A percentile compares a stretch with the other conserved stretches of the same genome.
phyloP scores from a whole-genome alignment of 2,113 vertebrate species.

The Murina feae region DNA sequence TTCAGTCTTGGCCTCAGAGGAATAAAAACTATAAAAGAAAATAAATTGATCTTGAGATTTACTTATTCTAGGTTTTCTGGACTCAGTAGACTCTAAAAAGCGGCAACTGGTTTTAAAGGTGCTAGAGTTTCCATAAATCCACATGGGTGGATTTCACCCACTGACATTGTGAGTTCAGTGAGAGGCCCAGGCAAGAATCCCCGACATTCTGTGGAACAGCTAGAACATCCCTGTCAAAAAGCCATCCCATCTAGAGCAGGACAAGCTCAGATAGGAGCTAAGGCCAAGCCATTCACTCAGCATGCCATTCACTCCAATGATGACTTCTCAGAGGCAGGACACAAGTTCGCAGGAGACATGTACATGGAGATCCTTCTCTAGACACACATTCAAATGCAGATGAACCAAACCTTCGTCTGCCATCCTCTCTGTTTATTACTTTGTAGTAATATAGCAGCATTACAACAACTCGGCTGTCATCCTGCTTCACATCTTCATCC shows the following conservation, averaged over 20 bases:
- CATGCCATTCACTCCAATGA: rapidly evolving
- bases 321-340: not conserved
- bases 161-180: not conserved
- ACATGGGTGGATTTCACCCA: not conserved
- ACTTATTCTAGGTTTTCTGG: not conserved
- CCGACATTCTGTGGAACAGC: not conserved
- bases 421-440: not conserved
- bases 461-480: not conserved
- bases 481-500: not conserved
- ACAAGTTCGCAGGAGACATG: not conserved
- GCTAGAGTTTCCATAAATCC: not conserved
- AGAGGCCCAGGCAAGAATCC: not conserved
- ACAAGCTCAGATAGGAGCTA: not conserved
- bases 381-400: not conserved
- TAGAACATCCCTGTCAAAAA: not conserved
- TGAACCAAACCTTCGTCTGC: not conserved
- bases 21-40: not conserved
- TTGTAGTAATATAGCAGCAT: not conserved
- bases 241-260: not conserved
- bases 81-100: not conserved
- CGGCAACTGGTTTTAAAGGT: not conserved
- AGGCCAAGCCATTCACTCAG: too few species aligned
- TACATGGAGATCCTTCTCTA: not conserved
- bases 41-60: not conserved
- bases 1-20: not conserved